Evolutionary conservation across 2,888 invertebrate genomes (phyloP), one percentile per base, ranked within the genome.

Genomic region (Piscicola geometra): DNA sequence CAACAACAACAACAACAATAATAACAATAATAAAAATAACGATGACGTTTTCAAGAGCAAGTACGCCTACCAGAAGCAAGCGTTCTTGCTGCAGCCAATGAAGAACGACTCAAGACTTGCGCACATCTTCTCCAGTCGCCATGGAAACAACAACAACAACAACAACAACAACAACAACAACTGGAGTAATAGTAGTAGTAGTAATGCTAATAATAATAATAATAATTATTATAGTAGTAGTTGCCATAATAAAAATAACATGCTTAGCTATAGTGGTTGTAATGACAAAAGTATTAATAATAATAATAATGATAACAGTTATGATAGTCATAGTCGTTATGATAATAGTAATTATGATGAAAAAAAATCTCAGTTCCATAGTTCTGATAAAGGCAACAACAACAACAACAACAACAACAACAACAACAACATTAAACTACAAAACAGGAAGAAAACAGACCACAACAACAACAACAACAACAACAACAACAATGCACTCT

Each of bases 331-430:
- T n/a, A n/a, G n/a, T n/a, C n/a, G n/a, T n/a, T n/a, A n/a, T n/a
- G n/a, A n/a, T n/a, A n/a, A 64, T 21, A 64, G 21, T 21, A 64
- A 64, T n/a, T 12, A 64, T n/a, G 21, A 64, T n/a, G 21, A 28
- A 15, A 50, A 50, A 15, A 50, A 50, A 15, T 18, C 52, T 21
- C n/a, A 15, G 15, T 15, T 50, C 52, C 15, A 18, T 50, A 50
- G n/a, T 21, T 18, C 15, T 21, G n/a, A 50, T 21, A 50, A 50
- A 15, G 15, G 15, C n/a, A 28, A 30, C 64, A 64, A 64, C 64
- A 64, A 64, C 64, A 64, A n/a, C n/a, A 64, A 64, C 64, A 64
- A 64, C 64, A 64, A 64, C 64, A 64, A n/a, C n/a, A 64, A 64
- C 21, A 64, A 64, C 3, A 30, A n/a, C 3, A 64, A 30, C 9